phyloP scores from a whole-genome alignment of 2,113 vertebrate species.

The Mesitornis unicolor region DNA sequence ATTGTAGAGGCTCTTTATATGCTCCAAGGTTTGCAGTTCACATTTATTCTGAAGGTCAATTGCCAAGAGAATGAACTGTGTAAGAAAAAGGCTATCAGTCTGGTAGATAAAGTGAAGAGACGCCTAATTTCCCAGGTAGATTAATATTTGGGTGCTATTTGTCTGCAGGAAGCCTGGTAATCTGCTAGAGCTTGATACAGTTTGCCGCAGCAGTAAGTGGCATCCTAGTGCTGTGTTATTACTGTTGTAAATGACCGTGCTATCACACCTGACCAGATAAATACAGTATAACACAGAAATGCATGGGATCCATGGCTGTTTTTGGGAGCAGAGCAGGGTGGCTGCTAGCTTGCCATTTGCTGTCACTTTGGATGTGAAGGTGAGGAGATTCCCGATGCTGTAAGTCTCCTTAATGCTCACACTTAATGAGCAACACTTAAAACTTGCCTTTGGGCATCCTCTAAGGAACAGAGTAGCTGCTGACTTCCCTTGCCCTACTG shows the following conservation, averaged over 20 bases:
- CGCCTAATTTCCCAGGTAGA: neutral
- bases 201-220: neutral
- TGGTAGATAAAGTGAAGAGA: neutral
- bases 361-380: neutral
- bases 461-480: neutral
- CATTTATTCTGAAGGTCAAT: neutral
- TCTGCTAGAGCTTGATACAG: neutral
- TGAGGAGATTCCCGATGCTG: neutral
- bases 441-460: neutral
- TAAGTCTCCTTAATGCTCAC: neutral
- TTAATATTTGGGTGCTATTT: neutral
- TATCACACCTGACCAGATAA: neutral
- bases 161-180: neutral
- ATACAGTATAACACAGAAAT: neutral
- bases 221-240: neutral
- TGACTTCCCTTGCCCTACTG: neutral
- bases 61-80: neutral
- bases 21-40: neutral
- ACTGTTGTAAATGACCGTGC: neutral
- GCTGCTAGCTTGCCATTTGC: neutral
- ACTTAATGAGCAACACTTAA: neutral
- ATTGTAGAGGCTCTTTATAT: neutral
- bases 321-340: neutral
- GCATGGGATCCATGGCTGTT: neutral
- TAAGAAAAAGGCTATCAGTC: neutral